phyloP scores from a whole-genome alignment of 1,140 invertebrate genomes.

The Venturia canescens region DNA sequence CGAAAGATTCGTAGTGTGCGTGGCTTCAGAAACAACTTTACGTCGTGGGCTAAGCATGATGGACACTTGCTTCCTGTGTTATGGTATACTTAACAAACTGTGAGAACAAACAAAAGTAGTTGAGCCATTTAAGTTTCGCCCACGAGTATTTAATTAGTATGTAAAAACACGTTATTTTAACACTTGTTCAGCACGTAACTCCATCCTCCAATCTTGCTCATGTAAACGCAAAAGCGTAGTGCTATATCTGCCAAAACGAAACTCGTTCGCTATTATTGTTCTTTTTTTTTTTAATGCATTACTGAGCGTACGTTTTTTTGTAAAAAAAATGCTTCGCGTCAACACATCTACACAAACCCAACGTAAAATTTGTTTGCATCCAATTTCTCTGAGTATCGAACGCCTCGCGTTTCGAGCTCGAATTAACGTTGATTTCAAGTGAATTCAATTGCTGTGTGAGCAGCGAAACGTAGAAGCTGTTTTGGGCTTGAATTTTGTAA shows the following conservation, averaged over 20 bases:
- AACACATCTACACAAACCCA: not conserved
- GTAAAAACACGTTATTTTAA: constrained; percentile 41
- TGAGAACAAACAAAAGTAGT: not conserved
- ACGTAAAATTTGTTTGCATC: too few species aligned
- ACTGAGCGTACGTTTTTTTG: not conserved
- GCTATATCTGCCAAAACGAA: not conserved
- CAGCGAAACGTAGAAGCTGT: too few species aligned
- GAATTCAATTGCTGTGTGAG: too few species aligned
- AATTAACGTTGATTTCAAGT: not conserved
- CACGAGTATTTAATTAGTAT: constrained; percentile 28
- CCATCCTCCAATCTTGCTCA: constrained; percentile 16
- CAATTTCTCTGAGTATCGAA: not conserved
- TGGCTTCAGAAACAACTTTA: constrained; percentile 24
- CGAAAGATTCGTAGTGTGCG: constrained; percentile 76
- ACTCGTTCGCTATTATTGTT: not conserved
- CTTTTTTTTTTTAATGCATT: not conserved
- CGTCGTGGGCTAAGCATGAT: constrained; percentile 23
- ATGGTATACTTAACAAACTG: not conserved
- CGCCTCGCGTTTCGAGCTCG: not conserved
- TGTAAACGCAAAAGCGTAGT: not conserved
- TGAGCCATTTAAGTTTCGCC: constrained; percentile 13
- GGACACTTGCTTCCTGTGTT: not conserved
- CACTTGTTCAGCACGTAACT: constrained; percentile 47
- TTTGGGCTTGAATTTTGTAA: too few species aligned
- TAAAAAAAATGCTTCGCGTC: not conserved